These are phyloP conservation scores for Athrips mouffetella DNA, from an alignment of 2,888 invertebrate genomes.

Conservation along the genomic window DNA sequence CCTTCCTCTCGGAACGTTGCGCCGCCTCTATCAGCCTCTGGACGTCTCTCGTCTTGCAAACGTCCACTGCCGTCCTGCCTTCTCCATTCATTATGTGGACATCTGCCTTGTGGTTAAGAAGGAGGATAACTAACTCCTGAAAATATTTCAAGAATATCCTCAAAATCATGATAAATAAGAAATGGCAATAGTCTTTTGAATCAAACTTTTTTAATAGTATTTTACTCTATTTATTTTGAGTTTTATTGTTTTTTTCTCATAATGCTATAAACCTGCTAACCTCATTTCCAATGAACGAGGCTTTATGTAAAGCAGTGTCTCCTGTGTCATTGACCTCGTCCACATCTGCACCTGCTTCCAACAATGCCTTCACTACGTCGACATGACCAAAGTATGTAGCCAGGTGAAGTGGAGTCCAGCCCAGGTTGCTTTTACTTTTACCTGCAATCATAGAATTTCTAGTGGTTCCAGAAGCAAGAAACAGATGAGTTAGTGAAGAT, in stretches of 20 bases:
- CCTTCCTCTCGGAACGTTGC: conserved; percentile 75
- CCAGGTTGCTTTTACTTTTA: conserved; percentile 80
- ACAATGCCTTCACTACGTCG: conserved; percentile 75
- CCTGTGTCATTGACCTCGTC: conserved; percentile 81
- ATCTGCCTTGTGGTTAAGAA: conserved; percentile 80
- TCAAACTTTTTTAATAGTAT: no score
- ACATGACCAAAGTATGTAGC: conserved; percentile 83
- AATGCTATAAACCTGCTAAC: no score
- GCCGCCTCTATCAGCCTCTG: conserved; percentile 79
- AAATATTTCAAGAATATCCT: no score
- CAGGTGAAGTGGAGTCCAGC: conserved; percentile 83
- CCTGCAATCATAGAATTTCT: conserved; percentile 11
- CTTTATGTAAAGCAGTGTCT: conserved; percentile 82
- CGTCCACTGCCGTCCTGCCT: conserved; percentile 77
- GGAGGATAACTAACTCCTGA: conserved; percentile 80
- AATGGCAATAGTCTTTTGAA: no score
- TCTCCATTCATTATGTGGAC: conserved; percentile 82
- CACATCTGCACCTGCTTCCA: conserved; percentile 78
- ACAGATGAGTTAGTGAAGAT: neutral
- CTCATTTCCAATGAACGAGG: conserved; percentile 83
- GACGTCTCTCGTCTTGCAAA: conserved; percentile 76
- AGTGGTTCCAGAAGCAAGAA: no score
- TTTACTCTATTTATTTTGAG: no score
- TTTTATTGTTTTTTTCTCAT: no score
- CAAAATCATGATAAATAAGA: no score